Evolutionary conservation across 2,113 vertebrate species (phyloP), one percentile per base, ranked within the genome.

Genomic region (Colossoma macropomum): DNA sequence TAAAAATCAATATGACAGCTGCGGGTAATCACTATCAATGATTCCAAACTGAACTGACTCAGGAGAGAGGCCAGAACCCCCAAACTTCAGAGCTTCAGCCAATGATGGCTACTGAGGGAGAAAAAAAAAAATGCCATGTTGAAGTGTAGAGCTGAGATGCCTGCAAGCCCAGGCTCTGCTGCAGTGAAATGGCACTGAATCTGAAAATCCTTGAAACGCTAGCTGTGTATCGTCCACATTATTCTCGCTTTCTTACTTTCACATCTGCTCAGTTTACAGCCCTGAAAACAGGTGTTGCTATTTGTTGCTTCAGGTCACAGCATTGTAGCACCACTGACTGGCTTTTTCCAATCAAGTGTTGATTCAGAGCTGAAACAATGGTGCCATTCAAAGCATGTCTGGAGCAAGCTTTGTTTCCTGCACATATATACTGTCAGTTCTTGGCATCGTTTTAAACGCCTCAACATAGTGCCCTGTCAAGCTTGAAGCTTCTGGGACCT

Each of bases 11-110:
- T 93, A 93, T 88, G 91, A 92, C 93, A 90, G 89, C 86, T 56
- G 86, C 17, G 59, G 90, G 93, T 92, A 91, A 94, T 94, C 92
- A 91, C 90, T 90, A 93, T 93, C 93, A 94, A 92, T 92, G 92
- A 93, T 93, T 93, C 88, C 85, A 90, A 90, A 89, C 86, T 83
- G 88, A 91, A 90, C 93, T 86, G 90, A 91, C 89, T 88, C 91
- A 70, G 19, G 13, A 80, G 86, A 82, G 81, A 88, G 85, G 90
- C 91, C 91, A 82, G 89, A 88, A 91, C 88, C 90, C 86, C 86
- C 59, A 27, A 73, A 60, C 34, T 38, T 77, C 27, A 56, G n/a
- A 87, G 88, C 78, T 82, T 74, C 27, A 11, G n/a, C 66, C 82
- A 82, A 84, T 86, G 87, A 92, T 88, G 92, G 91, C 56, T 80